Evolutionary conservation across 2,888 invertebrate genomes (phyloP).

Genomic region (Leptinotarsa peninsularis): DNA sequence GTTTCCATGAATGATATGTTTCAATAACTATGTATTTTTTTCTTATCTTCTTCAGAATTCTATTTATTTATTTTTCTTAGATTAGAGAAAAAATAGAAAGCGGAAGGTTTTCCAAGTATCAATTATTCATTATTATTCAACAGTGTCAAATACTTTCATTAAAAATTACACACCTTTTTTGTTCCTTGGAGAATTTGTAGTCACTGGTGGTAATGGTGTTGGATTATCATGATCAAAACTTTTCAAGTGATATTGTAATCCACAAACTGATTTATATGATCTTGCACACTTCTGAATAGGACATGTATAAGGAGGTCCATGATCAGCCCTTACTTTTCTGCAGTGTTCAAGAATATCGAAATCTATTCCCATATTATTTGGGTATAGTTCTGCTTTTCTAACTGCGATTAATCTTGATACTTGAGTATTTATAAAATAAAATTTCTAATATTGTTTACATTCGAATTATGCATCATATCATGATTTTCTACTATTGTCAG

Average conservation of each 20-base stretch:
- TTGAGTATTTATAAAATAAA: too few relatives aligned
- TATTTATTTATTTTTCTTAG: too few relatives aligned
- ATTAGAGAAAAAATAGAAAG: too few relatives aligned
- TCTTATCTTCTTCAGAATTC: too few relatives aligned
- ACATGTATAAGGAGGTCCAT: slow-evolving; percentile 87
- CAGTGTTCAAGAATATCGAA: slow-evolving; percentile 90
- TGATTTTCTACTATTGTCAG: too few relatives aligned
- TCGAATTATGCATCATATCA: too few relatives aligned
- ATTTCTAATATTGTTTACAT: too few relatives aligned
- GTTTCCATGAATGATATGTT: not conserved
- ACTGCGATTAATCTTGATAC: too few relatives aligned
- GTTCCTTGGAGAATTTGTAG: slow-evolving; percentile 70
- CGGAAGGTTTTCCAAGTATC: too few relatives aligned
- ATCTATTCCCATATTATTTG: slow-evolving; percentile 76
- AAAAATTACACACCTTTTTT: slow-evolving; percentile 69
- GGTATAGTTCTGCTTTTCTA: too few relatives aligned
- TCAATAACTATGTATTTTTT: too few relatives aligned
- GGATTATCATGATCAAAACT: slow-evolving; percentile 88
- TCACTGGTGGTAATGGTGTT: slow-evolving; percentile 72
- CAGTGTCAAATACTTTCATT: not conserved
- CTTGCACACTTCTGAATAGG: slow-evolving; percentile 87
- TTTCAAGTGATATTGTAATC: slow-evolving; percentile 86
- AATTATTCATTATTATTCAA: too few relatives aligned
- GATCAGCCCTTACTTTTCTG: slow-evolving; percentile 83
- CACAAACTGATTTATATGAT: slow-evolving; percentile 87